These are phyloP conservation scores for Dicycla oo DNA, from an alignment of 2,888 invertebrate genomes.

Conservation along the genomic window DNA sequence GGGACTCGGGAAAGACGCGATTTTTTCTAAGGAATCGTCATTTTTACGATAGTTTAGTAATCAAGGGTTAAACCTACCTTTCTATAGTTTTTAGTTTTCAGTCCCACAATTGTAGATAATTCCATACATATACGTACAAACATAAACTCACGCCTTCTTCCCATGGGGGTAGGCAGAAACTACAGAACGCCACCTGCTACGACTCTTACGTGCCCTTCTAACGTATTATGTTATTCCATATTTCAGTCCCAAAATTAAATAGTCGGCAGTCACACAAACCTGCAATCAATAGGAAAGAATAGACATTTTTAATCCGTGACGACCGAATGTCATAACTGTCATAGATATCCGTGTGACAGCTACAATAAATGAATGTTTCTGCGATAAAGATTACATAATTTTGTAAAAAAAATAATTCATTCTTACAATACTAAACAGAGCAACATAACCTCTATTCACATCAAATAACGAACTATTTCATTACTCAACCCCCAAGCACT, in stretches of 20 bases:
- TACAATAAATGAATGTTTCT: slow-evolving; percentile 2
- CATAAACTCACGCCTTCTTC: no score
- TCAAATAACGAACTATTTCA: slow-evolving; percentile 20
- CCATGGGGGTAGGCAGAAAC: no score
- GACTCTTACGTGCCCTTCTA: no score
- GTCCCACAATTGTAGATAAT: neutral
- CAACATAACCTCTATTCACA: slow-evolving; percentile 4
- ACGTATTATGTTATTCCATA: no score
- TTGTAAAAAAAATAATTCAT: neutral
- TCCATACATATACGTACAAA: neutral
- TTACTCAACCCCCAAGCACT: slow-evolving; percentile 16
- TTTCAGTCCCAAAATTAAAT: neutral
- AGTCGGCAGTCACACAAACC: neutral
- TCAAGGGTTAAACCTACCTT: neutral
- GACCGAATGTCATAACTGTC: slow-evolving; percentile 5
- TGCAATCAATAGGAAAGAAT: neutral
- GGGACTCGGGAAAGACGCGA: no score
- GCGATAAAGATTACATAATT: neutral
- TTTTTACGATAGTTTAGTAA: no score
- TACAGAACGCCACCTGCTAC: no score
- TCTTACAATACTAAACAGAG: neutral
- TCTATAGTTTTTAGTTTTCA: neutral
- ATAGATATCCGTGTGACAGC: slow-evolving; percentile 6
- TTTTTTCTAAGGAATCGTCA: no score
- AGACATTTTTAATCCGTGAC: neutral